Evolutionary conservation across 2,113 vertebrate species (phyloP).

Genomic region (Candoia aspera): DNA sequence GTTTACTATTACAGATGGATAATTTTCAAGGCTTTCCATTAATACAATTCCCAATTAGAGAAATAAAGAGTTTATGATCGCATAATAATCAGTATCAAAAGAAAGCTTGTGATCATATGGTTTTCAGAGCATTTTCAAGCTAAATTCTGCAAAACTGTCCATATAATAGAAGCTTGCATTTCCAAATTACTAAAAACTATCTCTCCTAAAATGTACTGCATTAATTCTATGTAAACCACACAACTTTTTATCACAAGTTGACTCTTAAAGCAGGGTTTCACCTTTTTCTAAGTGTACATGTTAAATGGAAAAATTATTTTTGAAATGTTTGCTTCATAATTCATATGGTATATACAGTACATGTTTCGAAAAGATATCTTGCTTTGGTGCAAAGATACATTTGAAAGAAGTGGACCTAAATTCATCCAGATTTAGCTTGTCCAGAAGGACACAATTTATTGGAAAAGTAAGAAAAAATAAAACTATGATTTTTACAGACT

Average conservation of each 20-base stretch:
- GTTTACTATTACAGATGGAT: constrained; percentile 10
- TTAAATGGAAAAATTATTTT: background rate
- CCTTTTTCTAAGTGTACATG: background rate
- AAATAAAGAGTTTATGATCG: background rate
- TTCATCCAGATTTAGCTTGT: constrained; percentile 6
- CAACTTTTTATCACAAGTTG: background rate
- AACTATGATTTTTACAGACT: constrained; percentile 31
- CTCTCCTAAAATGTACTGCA: background rate
- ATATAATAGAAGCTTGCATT: constrained; percentile 33
- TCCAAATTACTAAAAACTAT: background rate
- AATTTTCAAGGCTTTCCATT: background rate
- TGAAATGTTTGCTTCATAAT: background rate
- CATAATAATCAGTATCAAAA: background rate
- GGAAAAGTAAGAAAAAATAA: constrained; percentile 63
- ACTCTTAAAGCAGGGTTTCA: background rate
- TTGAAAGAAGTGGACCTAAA: background rate
- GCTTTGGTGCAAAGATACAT: background rate
- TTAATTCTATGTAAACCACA: background rate
- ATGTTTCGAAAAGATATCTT: background rate
- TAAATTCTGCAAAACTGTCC: constrained; percentile 6
- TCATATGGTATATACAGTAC: background rate
- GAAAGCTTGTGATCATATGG: background rate
- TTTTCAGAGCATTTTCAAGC: background rate
- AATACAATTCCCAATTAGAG: background rate
- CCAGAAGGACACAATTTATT: constrained; percentile 55